Conservation (phyloP, 2,797 vertebrate species). For the Sibirionetta formosa region DNA sequence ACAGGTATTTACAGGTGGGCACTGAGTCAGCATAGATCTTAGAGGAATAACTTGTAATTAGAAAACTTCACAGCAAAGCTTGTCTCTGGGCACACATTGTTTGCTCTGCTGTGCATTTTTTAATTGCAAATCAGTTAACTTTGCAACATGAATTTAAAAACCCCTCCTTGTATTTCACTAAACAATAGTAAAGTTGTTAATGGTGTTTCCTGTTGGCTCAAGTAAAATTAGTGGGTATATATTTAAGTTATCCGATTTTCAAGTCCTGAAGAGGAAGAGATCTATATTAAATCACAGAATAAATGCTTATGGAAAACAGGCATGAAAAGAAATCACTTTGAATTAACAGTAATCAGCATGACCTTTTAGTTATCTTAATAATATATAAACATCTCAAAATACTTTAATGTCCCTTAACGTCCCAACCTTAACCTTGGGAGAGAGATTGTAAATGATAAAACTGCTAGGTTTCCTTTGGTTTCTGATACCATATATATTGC, state of each 20-base stretch:
- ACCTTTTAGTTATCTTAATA: not conserved
- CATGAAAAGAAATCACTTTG: not conserved
- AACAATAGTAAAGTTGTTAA: not conserved
- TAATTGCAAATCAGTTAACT: not conserved
- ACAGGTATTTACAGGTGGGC: not conserved
- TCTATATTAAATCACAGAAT: not conserved
- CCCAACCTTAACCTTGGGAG: no score
- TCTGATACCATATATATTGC: not conserved
- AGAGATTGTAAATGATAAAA: not conserved
- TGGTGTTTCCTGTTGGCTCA: not conserved
- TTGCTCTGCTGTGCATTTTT: not conserved
- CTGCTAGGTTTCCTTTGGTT: not conserved
- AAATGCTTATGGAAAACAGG: not conserved
- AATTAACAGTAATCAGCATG: not conserved
- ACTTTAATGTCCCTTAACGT: fast-evolving
- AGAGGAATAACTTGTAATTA: not conserved
- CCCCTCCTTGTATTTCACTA: not conserved
- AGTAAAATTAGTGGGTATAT: not conserved
- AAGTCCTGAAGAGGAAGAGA: not conserved
- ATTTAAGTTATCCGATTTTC: not conserved
- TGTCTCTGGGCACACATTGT: fast-evolving
- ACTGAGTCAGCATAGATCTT: fast-evolving
- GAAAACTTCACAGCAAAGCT: not conserved
- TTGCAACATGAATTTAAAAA: not conserved
- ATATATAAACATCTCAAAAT: not conserved